A percentile compares a stretch with the other conserved stretches of the same genome.
These are phyloP conservation scores for Schizotus pectinicornis DNA, from an alignment of 2,888 invertebrate species.

Conservation along the genomic window DNA sequence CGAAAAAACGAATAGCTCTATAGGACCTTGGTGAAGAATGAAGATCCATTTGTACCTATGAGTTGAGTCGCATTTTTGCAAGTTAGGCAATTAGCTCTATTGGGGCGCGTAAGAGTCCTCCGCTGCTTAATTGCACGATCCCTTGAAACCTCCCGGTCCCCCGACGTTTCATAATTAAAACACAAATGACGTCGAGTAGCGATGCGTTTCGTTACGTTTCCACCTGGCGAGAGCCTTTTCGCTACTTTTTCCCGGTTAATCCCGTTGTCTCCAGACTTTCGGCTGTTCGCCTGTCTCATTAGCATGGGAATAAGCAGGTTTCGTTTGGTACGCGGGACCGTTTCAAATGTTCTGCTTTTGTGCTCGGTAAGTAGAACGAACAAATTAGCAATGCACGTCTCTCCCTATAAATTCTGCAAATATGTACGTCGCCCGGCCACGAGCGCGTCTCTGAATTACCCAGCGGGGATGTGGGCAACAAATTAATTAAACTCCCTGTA, in stretches of 20 bases:
- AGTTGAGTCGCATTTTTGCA: too few relatives aligned
- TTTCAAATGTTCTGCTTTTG: constrained; percentile 9
- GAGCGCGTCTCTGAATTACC: constrained; percentile 25
- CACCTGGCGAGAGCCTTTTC: too few relatives aligned
- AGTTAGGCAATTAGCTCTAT: background rate
- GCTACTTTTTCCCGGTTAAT: constrained; percentile 2
- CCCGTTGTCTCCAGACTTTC: background rate
- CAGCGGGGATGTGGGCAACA: constrained; percentile 16
- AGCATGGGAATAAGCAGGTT: constrained; percentile 9
- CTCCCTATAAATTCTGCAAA: constrained; percentile 23
- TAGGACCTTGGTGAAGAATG: too few relatives aligned
- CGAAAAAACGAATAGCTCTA: too few relatives aligned
- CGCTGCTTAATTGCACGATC: background rate
- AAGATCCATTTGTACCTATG: too few relatives aligned
- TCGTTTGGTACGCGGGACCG: constrained; percentile 1
- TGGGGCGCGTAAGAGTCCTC: background rate
- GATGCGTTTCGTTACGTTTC: too few relatives aligned
- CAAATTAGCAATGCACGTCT: constrained; percentile 20
- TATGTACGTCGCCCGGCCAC: constrained; percentile 16
- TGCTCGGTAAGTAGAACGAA: constrained; percentile 9
- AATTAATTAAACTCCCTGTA: constrained; percentile 26
- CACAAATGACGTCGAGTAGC: too few relatives aligned
- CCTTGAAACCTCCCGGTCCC: too few relatives aligned
- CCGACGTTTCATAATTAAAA: too few relatives aligned
- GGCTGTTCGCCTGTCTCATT: constrained; percentile 1